A percentile compares a stretch with the other conserved stretches of the same genome.
phyloP scores from a whole-genome alignment of 2,797 vertebrate species.

The Crax fasciolata region DNA sequence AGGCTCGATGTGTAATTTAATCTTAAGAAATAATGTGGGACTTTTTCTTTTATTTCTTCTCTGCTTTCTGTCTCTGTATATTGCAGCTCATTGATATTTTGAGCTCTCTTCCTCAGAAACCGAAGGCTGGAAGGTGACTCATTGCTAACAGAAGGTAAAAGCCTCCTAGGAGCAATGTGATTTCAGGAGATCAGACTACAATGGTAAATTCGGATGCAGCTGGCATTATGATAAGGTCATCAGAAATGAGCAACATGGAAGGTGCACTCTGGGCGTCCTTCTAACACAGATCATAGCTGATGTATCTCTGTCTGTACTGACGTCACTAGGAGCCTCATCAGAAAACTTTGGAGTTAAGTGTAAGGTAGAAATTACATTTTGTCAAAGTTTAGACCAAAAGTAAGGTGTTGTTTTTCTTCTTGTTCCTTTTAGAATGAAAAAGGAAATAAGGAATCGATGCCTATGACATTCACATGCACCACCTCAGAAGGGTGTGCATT shows the following conservation, averaged over 20 bases:
- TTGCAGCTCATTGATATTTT: neutral
- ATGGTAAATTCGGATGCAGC: conserved; percentile 19
- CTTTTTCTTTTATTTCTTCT: neutral
- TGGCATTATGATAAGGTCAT: neutral
- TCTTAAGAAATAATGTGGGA: neutral
- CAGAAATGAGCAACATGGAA: conserved; percentile 2
- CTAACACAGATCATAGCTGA: neutral
- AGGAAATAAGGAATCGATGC: neutral
- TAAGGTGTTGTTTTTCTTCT: neutral
- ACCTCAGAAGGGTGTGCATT: neutral
- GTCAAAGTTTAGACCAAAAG: neutral
- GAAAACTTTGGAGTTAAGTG: neutral
- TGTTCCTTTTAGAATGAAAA: neutral
- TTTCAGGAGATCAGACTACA: conserved; percentile 18
- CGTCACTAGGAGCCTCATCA: fast-evolving
- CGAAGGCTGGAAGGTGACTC: conserved; percentile 11
- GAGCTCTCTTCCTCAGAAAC: conserved; percentile 2
- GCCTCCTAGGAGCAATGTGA: neutral
- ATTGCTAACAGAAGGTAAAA: neutral
- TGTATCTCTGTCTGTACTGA: neutral
- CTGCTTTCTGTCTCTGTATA: neutral
- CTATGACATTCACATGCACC: neutral
- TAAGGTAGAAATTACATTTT: neutral
- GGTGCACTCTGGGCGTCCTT: neutral
- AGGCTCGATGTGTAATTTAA: neutral